Base-by-base conservation (phyloP, 2,797 vertebrate species). In the Molossus alvarezi region DNA sequence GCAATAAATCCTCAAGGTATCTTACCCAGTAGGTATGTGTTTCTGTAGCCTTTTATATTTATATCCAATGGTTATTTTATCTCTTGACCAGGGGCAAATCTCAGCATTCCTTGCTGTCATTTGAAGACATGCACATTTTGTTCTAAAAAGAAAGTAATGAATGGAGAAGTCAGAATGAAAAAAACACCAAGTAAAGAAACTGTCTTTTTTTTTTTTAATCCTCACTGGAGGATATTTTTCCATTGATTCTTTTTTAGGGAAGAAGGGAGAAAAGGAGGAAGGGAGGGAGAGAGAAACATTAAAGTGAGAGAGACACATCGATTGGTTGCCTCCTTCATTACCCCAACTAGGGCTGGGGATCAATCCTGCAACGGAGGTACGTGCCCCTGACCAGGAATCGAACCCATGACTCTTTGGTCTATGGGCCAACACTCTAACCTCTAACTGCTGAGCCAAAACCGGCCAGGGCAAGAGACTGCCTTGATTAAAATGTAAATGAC, bases 11-110 rank as follows among this genome's bases (percentile, higher is more conserved):
- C 80, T 90, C 3, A 48, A 48, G 85, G 23, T 94, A 91, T 94
- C 99, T 99, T 98, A 99, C 99, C 99, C 99, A 18, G 98, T 97
- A 14, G 98, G 97, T 41, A 99, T 85, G 0, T 99, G 98, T 82
- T 97, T 95, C 1, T 97, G 97, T 92, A 99, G 98, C 73, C 99
- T 98, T 97, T 99, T 99, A 95, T 99, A 98, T 80, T 20, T 95
- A 97, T 99, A 99, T 60, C 98, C 98, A 83, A 0, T 1, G n/a
- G 76, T 84, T 41, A 65, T 45, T 95, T 93, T 96, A 86, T 76
- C 91, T 91, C 41, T 93, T 88, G 82, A 33, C 92, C 96, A 95
- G 0, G 75, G 10, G 83, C 72, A 91, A 94, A 9, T 93, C 97
- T 97, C 96, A 84, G 69, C 62, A 96, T 97, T 97, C 97, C 80